Evolutionary conservation across 2,113 vertebrate genomes (phyloP), one percentile per base, ranked within the genome.

Genomic region (Mirounga angustirostris): DNA sequence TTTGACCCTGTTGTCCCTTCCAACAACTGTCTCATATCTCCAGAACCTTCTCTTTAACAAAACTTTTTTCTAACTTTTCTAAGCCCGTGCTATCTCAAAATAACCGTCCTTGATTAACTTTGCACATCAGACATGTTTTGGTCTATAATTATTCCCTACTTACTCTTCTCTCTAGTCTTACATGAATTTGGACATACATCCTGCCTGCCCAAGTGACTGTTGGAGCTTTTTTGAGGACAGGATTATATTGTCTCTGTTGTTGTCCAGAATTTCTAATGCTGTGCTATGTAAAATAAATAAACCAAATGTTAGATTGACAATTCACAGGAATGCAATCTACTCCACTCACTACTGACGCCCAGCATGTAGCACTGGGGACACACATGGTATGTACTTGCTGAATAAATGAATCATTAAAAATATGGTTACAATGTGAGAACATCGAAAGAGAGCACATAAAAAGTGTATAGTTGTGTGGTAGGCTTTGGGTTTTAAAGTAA

Each of bases 341-440:
- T 54, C 22, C 24, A 13, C 22, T 65, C 36, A 54, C 46, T 33
- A 2, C 7, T 4, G 7, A 19, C 1, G 9, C 36, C 7, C 40
- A 58, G 30, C 3, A 28, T 6, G 6, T 2, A 10, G 16, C 10
- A 14, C 22, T 22, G 2, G 1, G 46, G 28, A n/a, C 1, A 18
- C 11, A 9, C 2, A 0, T 10, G 14, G 73, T 10, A 33, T 61
- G 14, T 16, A 13, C 1, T 6, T 69, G 43, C 13, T 4, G 9
- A 74, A 10, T n/a, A 3, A 43, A 19, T 4, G 12, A 28, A 21
- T 30, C 15, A 33, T 19, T n/a, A 33, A 67, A 54, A 73, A n/a
- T 54, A n/a, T 13, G 33, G 2, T 28, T 10, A 24, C 61, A 19
- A 6, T 6, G 1, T 7, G 22, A 52, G 13, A 2, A 24, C 4